Evolutionary conservation across 2,797 vertebrate species (phyloP).

Genomic region (Allobates femoralis): DNA sequence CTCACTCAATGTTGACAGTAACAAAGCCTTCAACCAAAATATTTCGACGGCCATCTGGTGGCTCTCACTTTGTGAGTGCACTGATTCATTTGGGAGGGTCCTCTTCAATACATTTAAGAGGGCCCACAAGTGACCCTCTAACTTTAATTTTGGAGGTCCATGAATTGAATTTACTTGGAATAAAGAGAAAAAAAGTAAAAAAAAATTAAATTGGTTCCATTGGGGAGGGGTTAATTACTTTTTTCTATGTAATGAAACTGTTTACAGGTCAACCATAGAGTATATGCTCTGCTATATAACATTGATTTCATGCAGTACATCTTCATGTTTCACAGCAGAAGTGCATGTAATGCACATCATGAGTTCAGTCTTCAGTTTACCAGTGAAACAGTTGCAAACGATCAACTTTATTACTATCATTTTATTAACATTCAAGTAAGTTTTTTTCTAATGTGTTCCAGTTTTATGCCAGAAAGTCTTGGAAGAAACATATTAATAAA

Average conservation of each 20-base stretch:
- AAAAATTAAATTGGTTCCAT: no score
- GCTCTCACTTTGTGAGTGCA: no score
- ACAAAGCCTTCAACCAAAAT: no score
- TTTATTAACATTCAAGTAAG: slow-evolving; percentile 20
- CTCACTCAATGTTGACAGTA: no score
- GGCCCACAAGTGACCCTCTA: no score
- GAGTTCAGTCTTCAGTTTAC: slow-evolving; percentile 19
- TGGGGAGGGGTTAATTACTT: no score
- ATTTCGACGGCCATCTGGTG: no score
- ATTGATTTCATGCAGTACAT: slow-evolving; percentile 5
- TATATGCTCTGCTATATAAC: background rate
- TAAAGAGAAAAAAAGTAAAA: no score
- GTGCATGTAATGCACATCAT: background rate
- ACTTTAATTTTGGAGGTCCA: no score
- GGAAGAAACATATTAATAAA: slow-evolving; percentile 23
- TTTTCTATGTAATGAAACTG: background rate
- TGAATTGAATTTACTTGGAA: no score
- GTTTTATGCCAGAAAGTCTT: slow-evolving; percentile 11
- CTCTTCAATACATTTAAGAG: no score
- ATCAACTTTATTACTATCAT: slow-evolving; percentile 18
- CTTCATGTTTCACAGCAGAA: slow-evolving; percentile 10
- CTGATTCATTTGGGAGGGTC: no score
- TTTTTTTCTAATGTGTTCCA: background rate
- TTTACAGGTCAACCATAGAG: background rate
- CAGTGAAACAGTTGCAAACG: background rate